A percentile compares a stretch with the other conserved stretches of the same genome.
Evolutionary conservation across 2,888 invertebrate species (phyloP).

Genomic region (Gari tellinella): DNA sequence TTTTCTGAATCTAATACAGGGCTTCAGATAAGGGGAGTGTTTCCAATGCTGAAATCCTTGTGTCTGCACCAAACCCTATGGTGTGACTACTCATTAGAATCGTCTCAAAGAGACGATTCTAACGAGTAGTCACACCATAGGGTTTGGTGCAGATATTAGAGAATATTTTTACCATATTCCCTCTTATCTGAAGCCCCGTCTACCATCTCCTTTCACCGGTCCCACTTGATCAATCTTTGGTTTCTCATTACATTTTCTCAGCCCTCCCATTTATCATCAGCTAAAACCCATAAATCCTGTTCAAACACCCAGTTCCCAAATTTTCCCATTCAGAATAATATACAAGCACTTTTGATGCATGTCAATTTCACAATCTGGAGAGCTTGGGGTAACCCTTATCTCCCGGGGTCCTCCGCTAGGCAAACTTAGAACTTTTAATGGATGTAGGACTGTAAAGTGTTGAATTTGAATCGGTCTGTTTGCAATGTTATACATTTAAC

Average conservation of each 20-base stretch:
- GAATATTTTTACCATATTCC: too few species aligned
- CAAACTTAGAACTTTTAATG: slow-evolving; percentile 34
- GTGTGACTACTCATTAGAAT: too few species aligned
- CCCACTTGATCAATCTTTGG: too few species aligned
- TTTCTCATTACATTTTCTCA: slow-evolving; percentile 11
- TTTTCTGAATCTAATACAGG: slow-evolving; percentile 9
- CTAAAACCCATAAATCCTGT: slow-evolving; percentile 40
- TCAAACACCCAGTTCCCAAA: slow-evolving; percentile 50
- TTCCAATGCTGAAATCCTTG: too few species aligned
- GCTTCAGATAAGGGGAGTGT: neutral
- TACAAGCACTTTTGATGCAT: slow-evolving; percentile 46
- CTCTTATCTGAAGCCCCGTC: neutral
- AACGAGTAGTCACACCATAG: too few species aligned
- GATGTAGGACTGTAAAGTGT: slow-evolving; percentile 49
- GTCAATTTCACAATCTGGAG: slow-evolving; percentile 42
- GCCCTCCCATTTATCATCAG: slow-evolving; percentile 30
- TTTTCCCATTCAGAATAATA: slow-evolving; percentile 44
- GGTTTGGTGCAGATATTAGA: too few species aligned
- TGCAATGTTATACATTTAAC: slow-evolving; percentile 53
- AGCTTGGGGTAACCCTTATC: slow-evolving; percentile 43
- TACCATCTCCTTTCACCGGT: too few species aligned
- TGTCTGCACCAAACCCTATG: too few species aligned
- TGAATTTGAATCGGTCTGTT: slow-evolving; percentile 45
- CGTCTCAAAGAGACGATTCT: too few species aligned
- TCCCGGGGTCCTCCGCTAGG: slow-evolving; percentile 23